Base-by-base conservation (phyloP, 2,113 vertebrate genomes). In the Microcebus ravelobensis region DNA sequence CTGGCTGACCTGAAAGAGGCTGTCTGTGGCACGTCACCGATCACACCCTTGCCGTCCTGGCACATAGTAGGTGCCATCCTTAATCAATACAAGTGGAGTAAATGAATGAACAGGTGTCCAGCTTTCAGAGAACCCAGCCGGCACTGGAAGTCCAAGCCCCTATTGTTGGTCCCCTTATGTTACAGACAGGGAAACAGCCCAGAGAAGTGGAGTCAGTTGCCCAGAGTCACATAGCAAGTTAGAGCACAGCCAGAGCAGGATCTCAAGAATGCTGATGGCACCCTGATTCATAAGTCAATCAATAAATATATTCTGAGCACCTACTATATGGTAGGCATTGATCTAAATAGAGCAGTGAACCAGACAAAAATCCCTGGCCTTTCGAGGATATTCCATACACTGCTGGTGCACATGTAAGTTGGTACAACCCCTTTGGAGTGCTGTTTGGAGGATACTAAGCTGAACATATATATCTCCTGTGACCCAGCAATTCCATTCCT, bases 91-190 rank as follows among this genome's bases (percentile, higher is more conserved):
- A 76, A 84, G n/a, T 13, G 2, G 50, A 85, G 76, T 80, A 63
- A 93, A 77, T 61, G 85, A 86, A 74, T 65, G 65, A 95, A 84
- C 95, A 97, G 92, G 95, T 98, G 81, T 93, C 74, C 12, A 55
- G 95, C 50, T 95, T 90, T 84, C 55, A 70, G 2, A 90, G 80
- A 2, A 76, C 61, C 27, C 55, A 77, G 73, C 45, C 71, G 65
- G 68, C 84, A 45, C 70, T 20, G 68, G 59, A 79, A 59, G n/a
- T 76, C 84, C 85, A 92, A 86, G 61, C 52, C 45, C 39, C 74
- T n/a, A 45, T 48, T 21, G 27, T 52, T 8, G 36, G 29, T 88
- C 48, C 15, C 61, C 36, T 93, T 80, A 25, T 94, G 57, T 57
- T 93, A 73, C 55, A 79, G 12, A 85, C 36, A 92, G 73, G 52